Conservation (phyloP, 2,113 vertebrate genomes). For the Pipra filicauda region DNA sequence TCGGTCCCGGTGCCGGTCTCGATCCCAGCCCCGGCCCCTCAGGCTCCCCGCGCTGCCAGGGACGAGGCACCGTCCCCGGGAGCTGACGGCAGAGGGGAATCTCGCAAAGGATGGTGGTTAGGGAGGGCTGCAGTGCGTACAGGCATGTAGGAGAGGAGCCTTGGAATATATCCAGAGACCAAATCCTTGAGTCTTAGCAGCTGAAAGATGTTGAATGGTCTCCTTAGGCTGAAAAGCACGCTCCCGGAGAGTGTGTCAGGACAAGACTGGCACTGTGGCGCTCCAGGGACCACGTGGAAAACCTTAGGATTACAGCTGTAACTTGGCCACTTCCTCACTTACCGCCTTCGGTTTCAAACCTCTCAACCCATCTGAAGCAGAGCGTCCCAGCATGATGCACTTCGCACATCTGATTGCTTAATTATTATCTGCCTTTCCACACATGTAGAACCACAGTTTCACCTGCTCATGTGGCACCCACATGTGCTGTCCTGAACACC, state of each 20-base stretch:
- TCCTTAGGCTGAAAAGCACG: not conserved
- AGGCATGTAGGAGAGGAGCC: not conserved
- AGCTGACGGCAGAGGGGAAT: not conserved
- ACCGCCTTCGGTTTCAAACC: not conserved
- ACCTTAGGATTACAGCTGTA: not conserved
- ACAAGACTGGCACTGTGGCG: not conserved
- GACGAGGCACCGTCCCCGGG: accelerated
- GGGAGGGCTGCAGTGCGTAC: not conserved
- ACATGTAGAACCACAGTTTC: slow-evolving; percentile 5
- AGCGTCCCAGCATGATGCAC: slow-evolving; percentile 30
- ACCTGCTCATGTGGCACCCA: slow-evolving; percentile 61
- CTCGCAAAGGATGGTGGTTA: accelerated
- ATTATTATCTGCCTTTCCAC: slow-evolving; percentile 31
- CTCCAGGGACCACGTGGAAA: not conserved
- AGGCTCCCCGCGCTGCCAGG: accelerated
- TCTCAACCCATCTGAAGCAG: not conserved
- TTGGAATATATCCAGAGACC: not conserved
- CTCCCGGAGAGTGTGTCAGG: not conserved
- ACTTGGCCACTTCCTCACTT: not conserved
- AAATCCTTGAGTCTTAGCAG: not conserved
- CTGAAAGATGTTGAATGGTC: not conserved
- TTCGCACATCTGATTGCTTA: slow-evolving; percentile 52
- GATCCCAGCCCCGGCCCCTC: accelerated
- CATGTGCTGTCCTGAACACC: slow-evolving; percentile 22
- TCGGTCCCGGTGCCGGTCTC: accelerated